These are phyloP conservation scores for Rhynchotus rufescens DNA, from an alignment of 2,797 vertebrate genomes.

Conservation along the genomic window DNA sequence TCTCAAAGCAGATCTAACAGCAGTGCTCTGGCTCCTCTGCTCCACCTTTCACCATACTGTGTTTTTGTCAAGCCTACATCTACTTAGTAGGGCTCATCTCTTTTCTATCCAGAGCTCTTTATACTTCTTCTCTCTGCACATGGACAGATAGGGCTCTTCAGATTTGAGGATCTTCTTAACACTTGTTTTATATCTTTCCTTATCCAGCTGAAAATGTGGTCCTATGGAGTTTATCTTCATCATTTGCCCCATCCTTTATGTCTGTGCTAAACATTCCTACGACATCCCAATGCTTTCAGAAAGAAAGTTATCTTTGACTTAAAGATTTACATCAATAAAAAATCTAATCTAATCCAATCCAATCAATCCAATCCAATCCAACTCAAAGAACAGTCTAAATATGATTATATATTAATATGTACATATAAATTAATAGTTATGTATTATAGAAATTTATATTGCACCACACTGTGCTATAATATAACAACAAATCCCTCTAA, in stretches of 20 bases:
- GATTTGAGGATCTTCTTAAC: not conserved
- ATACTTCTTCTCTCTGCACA: not conserved
- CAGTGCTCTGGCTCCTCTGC: not conserved
- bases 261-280: fast-evolving
- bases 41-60: fast-evolving
- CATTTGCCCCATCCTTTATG: not conserved
- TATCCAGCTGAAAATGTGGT: not conserved
- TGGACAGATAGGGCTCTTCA: not conserved
- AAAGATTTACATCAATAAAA: not conserved
- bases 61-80: not conserved
- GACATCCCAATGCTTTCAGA: not conserved
- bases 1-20: not conserved
- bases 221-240: not conserved
- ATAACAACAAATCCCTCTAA: not conserved
- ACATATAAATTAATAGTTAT: not conserved
- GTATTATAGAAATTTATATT: not conserved
- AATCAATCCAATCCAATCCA: no score
- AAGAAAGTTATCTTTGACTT: not conserved
- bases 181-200: not conserved
- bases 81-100: not conserved
- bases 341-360: not conserved
- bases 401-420: not conserved
- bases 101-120: not conserved
- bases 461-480: not conserved
- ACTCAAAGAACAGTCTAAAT: not conserved